Evolutionary conservation across 2,888 invertebrate species (phyloP).

Genomic region (Drosophila silvestris): DNA sequence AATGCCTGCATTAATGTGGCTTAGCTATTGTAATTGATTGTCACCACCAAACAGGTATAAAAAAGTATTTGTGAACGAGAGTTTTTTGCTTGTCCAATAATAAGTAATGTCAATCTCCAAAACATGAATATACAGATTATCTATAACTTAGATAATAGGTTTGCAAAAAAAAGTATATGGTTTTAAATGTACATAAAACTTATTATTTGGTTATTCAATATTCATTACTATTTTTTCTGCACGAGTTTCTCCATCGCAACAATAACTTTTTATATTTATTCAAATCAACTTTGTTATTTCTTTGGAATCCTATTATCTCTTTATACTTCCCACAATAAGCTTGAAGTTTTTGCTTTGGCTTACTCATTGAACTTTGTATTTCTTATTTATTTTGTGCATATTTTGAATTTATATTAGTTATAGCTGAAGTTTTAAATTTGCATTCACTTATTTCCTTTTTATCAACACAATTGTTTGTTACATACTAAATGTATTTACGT

Average conservation of each 20-base stretch:
- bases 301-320: neutral
- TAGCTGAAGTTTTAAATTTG: neutral
- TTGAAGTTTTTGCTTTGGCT: neutral
- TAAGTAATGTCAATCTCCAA: neutral
- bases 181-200: neutral
- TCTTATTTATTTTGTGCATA: neutral
- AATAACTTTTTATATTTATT: neutral
- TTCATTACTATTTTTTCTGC: neutral
- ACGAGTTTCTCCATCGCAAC: neutral
- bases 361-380: neutral
- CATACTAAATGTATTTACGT: too few species aligned
- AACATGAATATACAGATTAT: neutral
- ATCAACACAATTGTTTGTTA: neutral
- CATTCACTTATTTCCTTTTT: neutral
- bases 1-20: slow-evolving; percentile 60
- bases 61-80: neutral
- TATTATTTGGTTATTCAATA: neutral
- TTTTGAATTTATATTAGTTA: neutral
- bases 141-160: neutral
- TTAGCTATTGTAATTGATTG: slow-evolving; percentile 70
- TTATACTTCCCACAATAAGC: neutral
- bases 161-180: neutral
- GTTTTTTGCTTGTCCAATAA: neutral
- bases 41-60: neutral
- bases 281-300: neutral